Conservation (phyloP, 2,797 vertebrate species). For the Dipus sagitta region DNA sequence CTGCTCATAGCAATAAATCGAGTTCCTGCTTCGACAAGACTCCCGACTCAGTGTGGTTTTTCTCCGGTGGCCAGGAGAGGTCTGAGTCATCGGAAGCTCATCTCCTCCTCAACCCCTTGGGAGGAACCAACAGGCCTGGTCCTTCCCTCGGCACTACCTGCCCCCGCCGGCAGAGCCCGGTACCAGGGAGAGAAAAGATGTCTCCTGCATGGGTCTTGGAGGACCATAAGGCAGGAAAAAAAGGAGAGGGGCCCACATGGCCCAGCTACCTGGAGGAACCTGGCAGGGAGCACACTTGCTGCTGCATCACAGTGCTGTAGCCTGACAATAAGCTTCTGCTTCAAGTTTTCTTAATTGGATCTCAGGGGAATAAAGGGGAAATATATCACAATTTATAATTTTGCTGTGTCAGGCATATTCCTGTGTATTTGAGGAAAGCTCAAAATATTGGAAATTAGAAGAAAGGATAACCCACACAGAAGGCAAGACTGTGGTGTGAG, state of each 20-base stretch:
- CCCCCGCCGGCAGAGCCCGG: too few species aligned
- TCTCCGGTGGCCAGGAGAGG: too few species aligned
- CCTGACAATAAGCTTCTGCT: not conserved
- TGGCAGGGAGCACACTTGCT: not conserved
- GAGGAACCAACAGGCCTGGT: too few species aligned
- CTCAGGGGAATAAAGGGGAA: slow-evolving; percentile 57
- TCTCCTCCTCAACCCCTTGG: too few species aligned
- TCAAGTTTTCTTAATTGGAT: slow-evolving; percentile 74
- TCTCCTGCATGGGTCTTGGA: too few species aligned
- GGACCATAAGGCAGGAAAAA: too few species aligned
- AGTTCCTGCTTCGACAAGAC: too few species aligned
- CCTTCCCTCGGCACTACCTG: too few species aligned
- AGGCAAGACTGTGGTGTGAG: too few species aligned
- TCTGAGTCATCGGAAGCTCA: too few species aligned
- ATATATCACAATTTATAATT: slow-evolving; percentile 38
- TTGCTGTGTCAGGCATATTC: not conserved
- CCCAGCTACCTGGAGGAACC: not conserved
- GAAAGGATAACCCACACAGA: not conserved
- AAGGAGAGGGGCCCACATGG: not conserved
- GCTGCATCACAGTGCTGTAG: not conserved
- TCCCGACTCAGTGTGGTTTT: too few species aligned
- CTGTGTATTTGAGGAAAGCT: slow-evolving; percentile 11
- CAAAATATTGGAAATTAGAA: not conserved
- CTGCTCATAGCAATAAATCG: too few species aligned
- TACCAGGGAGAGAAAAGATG: not conserved